Conservation (phyloP, 2,797 vertebrate genomes). For the Leuciscus waleckii region DNA sequence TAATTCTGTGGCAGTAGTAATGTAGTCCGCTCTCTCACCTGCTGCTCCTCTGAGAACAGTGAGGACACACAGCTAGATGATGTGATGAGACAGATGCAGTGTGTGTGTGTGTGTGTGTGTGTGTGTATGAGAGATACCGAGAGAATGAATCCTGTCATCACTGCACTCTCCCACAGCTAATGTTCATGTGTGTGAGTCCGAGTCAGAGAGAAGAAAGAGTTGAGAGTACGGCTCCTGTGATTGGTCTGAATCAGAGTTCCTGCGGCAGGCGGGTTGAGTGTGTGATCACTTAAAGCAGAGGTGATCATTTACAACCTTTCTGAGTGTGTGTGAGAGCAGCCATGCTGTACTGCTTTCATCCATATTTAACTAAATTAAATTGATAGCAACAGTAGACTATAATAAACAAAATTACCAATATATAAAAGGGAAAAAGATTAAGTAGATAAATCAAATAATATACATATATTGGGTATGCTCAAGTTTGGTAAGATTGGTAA, state of each 20-base stretch:
- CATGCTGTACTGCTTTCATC: neutral
- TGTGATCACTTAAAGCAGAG: slow-evolving; percentile 41
- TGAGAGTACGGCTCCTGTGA: slow-evolving; percentile 21
- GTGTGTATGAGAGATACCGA: neutral
- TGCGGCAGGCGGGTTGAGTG: slow-evolving; percentile 1
- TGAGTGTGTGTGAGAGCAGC: slow-evolving; percentile 19
- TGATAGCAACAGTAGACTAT: neutral
- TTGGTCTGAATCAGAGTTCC: slow-evolving; percentile 33
- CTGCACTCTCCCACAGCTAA: neutral
- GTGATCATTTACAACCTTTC: slow-evolving; percentile 27
- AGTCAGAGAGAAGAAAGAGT: slow-evolving; percentile 4
- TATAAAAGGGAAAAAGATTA: neutral
- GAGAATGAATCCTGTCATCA: slow-evolving; percentile 22
- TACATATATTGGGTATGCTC: neutral
- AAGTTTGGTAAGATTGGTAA: neutral
- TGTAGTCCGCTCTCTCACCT: slow-evolving; percentile 63
- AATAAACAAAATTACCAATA: neutral
- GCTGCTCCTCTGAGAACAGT: slow-evolving; percentile 63
- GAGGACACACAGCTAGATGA: slow-evolving; percentile 57
- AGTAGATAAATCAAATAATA: neutral
- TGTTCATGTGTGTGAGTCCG: slow-evolving; percentile 13
- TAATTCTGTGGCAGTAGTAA: slow-evolving; percentile 19
- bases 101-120: neutral
- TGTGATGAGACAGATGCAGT: slow-evolving; percentile 31
- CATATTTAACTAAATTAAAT: neutral